Conservation (phyloP, 2,113 vertebrate genomes). For the Burhinus oedicnemus region DNA sequence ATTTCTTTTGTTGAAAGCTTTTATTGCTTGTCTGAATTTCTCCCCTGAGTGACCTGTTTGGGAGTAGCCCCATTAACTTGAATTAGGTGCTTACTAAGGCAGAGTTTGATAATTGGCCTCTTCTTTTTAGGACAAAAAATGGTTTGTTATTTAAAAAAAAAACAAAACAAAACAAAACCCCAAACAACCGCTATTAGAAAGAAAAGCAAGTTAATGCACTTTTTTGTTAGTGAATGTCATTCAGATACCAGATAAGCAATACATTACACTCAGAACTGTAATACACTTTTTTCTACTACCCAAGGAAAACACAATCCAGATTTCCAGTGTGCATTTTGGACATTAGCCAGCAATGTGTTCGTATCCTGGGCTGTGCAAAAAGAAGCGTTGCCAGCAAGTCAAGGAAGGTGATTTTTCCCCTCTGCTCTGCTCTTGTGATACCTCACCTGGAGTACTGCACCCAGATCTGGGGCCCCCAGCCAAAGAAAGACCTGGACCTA, state of each 20-base stretch:
- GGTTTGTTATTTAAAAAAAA: not conserved
- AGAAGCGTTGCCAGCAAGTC: not conserved
- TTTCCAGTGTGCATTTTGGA: not conserved
- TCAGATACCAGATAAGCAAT: not conserved
- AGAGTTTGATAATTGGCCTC: not conserved
- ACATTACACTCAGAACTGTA: not conserved
- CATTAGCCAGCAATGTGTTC: not conserved
- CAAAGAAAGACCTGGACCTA: not conserved
- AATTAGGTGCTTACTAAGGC: not conserved
- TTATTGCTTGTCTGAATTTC: not conserved
- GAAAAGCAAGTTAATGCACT: not conserved
- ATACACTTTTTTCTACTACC: not conserved
- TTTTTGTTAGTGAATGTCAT: not conserved
- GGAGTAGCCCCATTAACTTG: not conserved
- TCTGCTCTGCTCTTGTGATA: not conserved
- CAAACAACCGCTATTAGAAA: not conserved
- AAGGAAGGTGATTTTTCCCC: not conserved
- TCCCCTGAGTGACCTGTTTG: not conserved
- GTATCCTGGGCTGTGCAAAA: not conserved
- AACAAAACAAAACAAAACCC: not conserved
- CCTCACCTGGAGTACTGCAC: not conserved
- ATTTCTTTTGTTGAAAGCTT: not conserved
- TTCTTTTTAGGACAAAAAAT: not conserved
- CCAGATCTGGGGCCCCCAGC: not conserved
- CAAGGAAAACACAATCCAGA: not conserved